A percentile compares a stretch with the other conserved stretches of the same genome.
phyloP scores from a whole-genome alignment of 2,888 invertebrate genomes.

The Epsilonema sp. region DNA sequence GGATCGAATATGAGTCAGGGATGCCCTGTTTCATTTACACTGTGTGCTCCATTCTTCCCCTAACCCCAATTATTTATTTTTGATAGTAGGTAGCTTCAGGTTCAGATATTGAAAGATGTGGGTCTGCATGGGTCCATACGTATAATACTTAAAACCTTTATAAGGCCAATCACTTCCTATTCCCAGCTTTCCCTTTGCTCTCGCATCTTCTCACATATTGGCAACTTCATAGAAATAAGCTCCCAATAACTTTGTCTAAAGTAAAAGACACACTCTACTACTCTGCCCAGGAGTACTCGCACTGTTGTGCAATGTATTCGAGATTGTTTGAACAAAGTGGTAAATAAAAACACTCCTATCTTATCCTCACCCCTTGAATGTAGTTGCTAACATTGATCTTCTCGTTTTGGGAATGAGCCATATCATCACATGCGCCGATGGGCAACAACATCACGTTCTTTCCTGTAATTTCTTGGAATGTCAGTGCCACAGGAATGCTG shows the following conservation, averaged over 20 bases:
- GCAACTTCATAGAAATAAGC: neutral
- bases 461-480: constrained; percentile 42
- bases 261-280: neutral
- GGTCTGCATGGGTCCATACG: too few species aligned
- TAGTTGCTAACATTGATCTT: constrained; percentile 9
- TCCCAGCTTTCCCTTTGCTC: too few species aligned
- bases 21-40: too few species aligned
- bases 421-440: constrained; percentile 84
- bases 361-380: constrained; percentile 9
- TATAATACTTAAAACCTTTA: too few species aligned
- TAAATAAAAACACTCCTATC: neutral
- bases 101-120: too few species aligned
- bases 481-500: constrained; percentile 85
- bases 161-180: too few species aligned
- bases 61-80: too few species aligned
- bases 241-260: constrained; percentile 16
- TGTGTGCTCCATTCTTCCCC: too few species aligned
- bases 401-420: constrained; percentile 61
- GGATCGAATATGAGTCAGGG: too few species aligned
- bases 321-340: neutral
- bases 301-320: too few species aligned
- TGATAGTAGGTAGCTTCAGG: too few species aligned
- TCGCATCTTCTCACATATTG: too few species aligned
- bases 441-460: constrained; percentile 83
- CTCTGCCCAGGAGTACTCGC: neutral